Evolutionary conservation across 2,888 invertebrate species (phyloP).

Genomic region (Lomographa bimaculata): DNA sequence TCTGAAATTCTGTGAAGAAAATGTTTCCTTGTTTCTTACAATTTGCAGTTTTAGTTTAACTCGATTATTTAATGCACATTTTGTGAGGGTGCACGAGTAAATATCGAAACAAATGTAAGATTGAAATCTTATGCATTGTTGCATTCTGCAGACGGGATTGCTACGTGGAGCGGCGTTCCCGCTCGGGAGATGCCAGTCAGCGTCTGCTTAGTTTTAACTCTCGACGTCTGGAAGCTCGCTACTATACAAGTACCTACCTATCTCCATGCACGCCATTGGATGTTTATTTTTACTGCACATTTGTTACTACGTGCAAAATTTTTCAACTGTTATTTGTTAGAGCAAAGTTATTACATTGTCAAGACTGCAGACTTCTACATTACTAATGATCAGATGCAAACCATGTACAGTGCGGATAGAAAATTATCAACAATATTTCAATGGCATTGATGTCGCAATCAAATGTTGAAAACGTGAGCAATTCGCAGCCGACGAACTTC

Average conservation of each 20-base stretch:
- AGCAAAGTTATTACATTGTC: no score
- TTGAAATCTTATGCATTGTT: conserved; percentile 80
- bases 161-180: conserved; percentile 69
- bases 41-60: conserved; percentile 2
- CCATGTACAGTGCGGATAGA: neutral
- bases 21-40: neutral
- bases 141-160: conserved; percentile 75
- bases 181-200: conserved; percentile 76
- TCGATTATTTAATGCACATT: conserved; percentile 16
- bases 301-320: neutral
- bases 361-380: no score
- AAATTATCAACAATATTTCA: conserved; percentile 42
- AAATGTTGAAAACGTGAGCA: conserved; percentile 79
- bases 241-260: no score
- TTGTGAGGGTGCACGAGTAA: conserved; percentile 33
- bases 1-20: conserved; percentile 21
- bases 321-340: no score
- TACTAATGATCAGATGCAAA: no score
- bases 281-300: conserved; percentile 17
- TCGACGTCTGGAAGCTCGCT: conserved; percentile 44
- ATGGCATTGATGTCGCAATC: conserved; percentile 75
- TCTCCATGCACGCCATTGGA: conserved; percentile 34
- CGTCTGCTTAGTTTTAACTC: conserved; percentile 72
- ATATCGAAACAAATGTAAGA: conserved; percentile 60
- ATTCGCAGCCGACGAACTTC: conserved; percentile 73